These are phyloP conservation scores for Cepphus grylle DNA, from an alignment of 2,113 vertebrate species.

Conservation along the genomic window DNA sequence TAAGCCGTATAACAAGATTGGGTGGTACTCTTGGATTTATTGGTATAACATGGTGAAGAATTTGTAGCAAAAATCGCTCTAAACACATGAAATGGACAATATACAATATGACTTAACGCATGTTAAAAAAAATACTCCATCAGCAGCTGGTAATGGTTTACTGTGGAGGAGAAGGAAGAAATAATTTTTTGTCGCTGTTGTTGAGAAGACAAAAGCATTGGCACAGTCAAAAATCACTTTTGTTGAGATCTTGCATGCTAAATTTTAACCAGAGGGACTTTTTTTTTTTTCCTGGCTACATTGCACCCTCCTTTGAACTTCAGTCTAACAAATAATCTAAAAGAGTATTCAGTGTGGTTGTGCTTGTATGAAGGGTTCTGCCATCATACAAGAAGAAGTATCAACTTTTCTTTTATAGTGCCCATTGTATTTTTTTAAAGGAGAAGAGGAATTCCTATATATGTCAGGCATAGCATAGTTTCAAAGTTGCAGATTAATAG, in stretches of 20 bases:
- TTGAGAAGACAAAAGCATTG: constrained; percentile 57
- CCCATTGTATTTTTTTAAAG: neutral
- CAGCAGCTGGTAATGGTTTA: constrained; percentile 53
- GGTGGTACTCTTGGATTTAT: neutral
- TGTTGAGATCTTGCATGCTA: constrained; percentile 52
- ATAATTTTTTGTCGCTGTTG: constrained; percentile 21
- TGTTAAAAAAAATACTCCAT: constrained; percentile 6
- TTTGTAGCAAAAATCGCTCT: constrained; percentile 35
- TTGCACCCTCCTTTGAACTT: constrained; percentile 42
- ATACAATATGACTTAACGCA: constrained; percentile 27
- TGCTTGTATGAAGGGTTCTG: neutral
- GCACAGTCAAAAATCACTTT: constrained; percentile 47
- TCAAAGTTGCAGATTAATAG: neutral
- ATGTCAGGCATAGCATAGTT: neutral
- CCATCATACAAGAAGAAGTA: constrained; percentile 17
- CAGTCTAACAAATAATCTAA: constrained; percentile 22
- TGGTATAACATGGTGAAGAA: neutral
- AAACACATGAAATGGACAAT: constrained; percentile 38
- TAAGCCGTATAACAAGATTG: neutral
- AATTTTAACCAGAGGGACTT: constrained; percentile 42
- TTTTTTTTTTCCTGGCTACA: neutral
- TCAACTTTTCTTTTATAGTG: neutral
- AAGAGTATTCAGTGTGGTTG: constrained; percentile 32
- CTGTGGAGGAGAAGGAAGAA: constrained; percentile 35
- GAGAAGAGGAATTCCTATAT: neutral